phyloP scores from a whole-genome alignment of 2,797 vertebrate genomes.

The Argya squamiceps region DNA sequence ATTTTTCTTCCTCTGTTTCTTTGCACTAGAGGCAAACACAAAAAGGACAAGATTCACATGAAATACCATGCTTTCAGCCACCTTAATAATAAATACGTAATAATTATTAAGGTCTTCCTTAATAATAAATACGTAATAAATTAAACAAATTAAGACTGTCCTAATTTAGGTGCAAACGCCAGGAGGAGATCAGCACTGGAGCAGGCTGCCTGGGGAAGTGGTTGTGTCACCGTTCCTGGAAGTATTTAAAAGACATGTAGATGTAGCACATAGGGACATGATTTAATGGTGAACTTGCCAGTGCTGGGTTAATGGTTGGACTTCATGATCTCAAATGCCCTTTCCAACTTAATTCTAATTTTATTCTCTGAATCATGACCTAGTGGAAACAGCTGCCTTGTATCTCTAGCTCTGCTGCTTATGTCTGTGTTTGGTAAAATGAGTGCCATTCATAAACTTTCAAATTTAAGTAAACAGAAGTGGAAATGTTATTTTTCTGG shows the following conservation, averaged over 20 bases:
- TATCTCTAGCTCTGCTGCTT: background rate
- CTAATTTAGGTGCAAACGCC: background rate
- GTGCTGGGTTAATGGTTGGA: background rate
- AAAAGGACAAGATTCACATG: background rate
- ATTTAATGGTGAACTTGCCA: background rate
- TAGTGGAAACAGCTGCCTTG: background rate
- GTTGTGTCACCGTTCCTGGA: background rate
- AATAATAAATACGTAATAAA: background rate
- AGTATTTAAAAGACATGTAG: accelerated
- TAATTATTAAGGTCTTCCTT: background rate
- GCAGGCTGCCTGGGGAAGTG: background rate
- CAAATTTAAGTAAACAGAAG: background rate
- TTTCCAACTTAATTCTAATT: background rate
- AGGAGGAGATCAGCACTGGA: background rate
- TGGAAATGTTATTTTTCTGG: background rate
- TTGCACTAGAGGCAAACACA: background rate
- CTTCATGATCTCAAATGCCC: background rate
- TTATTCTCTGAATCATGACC: background rate
- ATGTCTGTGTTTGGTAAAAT: background rate
- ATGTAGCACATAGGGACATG: background rate
- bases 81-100: background rate
- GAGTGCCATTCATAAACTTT: background rate
- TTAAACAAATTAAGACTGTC: background rate
- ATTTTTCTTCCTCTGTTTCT: background rate
- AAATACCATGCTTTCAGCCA: background rate